These are phyloP conservation scores for Podotricha telesiphe DNA, from an alignment of 2,888 invertebrate genomes.

Conservation along the genomic window DNA sequence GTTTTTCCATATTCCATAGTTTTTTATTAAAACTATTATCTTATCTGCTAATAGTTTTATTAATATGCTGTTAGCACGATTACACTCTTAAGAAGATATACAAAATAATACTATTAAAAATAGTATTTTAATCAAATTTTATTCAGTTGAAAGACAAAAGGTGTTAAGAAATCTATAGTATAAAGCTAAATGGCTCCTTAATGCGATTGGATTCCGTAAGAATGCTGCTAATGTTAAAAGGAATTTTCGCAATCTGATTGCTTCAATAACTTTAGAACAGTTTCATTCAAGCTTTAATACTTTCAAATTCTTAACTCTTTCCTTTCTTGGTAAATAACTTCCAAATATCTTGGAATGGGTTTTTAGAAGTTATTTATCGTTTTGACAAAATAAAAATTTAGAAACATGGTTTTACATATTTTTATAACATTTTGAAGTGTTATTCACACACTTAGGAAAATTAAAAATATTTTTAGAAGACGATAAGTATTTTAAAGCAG, in stretches of 20 bases:
- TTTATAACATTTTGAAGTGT: too few species aligned
- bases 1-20: too few species aligned
- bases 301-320: slow-evolving; percentile 62
- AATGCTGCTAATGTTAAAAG: slow-evolving; percentile 77
- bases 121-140: neutral
- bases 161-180: slow-evolving; percentile 70
- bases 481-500: too few species aligned
- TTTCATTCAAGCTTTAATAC: slow-evolving; percentile 75
- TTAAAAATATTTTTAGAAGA: too few species aligned
- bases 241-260: slow-evolving; percentile 78
- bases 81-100: too few species aligned
- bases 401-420: too few species aligned
- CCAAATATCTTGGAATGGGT: neutral
- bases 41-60: too few species aligned
- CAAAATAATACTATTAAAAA: neutral
- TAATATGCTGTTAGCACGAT: too few species aligned
- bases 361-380: neutral
- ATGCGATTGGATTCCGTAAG: slow-evolving; percentile 77
- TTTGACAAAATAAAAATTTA: neutral
- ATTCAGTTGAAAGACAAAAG: slow-evolving; percentile 34
- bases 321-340: slow-evolving; percentile 36
- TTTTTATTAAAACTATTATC: too few species aligned
- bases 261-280: slow-evolving; percentile 79
- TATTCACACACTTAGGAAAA: too few species aligned
- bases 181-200: slow-evolving; percentile 77